Evolutionary conservation across 2,797 vertebrate species (phyloP).

Genomic region (Apodemus agrarius): DNA sequence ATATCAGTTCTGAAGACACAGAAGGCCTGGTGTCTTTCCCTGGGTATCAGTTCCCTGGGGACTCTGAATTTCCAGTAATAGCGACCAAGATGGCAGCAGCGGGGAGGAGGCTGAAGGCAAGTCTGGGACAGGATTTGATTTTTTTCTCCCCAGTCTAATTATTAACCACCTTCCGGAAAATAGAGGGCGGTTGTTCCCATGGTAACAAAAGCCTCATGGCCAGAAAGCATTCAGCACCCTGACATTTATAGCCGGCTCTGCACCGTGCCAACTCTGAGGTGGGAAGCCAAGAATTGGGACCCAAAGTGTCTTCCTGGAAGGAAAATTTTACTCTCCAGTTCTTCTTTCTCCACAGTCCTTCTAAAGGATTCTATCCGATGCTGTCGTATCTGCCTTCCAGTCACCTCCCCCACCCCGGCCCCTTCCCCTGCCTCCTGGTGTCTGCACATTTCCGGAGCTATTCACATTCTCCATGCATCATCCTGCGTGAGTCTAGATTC

Average conservation of each 20-base stretch:
- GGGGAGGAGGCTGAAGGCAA: constrained; percentile 23
- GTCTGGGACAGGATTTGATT: constrained; percentile 45
- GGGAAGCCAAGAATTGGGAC: neutral
- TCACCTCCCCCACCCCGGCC: no score
- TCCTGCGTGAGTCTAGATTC: constrained; percentile 21
- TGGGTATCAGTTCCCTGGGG: neutral
- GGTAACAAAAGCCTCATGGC: constrained; percentile 32
- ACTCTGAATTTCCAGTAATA: constrained; percentile 7
- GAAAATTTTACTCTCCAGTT: neutral
- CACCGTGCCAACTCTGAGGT: neutral
- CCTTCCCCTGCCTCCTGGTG: neutral
- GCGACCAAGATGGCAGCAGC: neutral
- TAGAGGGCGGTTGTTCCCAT: constrained; percentile 39
- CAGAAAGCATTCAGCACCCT: neutral
- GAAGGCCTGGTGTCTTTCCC: neutral
- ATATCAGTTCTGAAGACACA: neutral
- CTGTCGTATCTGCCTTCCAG: neutral
- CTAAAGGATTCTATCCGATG: neutral
- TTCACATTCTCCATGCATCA: neutral
- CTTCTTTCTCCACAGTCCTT: neutral
- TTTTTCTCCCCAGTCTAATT: constrained; percentile 47
- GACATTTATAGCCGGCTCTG: neutral
- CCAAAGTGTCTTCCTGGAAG: neutral
- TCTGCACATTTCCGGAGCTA: neutral
- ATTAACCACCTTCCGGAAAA: constrained; percentile 60